Base-by-base conservation (phyloP, 2,797 vertebrate species). In the Dermochelys coriacea region DNA sequence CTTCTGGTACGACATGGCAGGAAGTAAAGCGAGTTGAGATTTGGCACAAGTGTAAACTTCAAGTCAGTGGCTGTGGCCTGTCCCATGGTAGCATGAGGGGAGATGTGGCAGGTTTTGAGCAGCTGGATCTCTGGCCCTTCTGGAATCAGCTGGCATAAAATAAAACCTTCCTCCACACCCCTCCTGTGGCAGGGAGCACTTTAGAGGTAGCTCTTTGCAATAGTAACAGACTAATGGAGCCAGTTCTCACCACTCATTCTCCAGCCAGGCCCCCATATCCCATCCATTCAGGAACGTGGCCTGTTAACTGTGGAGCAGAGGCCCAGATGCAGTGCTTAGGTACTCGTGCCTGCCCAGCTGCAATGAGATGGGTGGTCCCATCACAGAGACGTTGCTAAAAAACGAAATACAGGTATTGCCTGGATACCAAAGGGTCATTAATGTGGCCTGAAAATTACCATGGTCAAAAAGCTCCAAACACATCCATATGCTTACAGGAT, bases 21-120 rank as follows among this genome's bases (percentile, higher is more conserved):
- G 84, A 91, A 96, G 61, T 79, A 85, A 79, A 90, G 90, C 92
- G 86, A 93, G 64, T 4, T 85, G 90, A 92, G 51, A 80, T 88
- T 5, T 93, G 87, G 77, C 89, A 89, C 50, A 29, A 49, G 8
- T 27, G n/a, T 10, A 81, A 87, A 2, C 87, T 80, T 84, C 54
- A 1, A 87, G 87, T 25, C 90, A 92, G 94, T 0, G 12, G 80
- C 90, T 88, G 77, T 55, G 75, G 84, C 71, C 68, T 93, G 81
- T 41, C 74, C 82, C 88, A 51, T 23, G 31, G 74, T 2, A 85
- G 61, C 4, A 50, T 52, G 75, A 82, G 87, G 79, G 85, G 74
- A 88, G 89, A 92, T 91, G 8, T 88, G 61, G 54, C 82, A 71
- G 68, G 21, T 41, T 71, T 71, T 49, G 27, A 77, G 74, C 4